Evolutionary conservation across 2,888 invertebrate species (phyloP).

Genomic region (Axea sp.): DNA sequence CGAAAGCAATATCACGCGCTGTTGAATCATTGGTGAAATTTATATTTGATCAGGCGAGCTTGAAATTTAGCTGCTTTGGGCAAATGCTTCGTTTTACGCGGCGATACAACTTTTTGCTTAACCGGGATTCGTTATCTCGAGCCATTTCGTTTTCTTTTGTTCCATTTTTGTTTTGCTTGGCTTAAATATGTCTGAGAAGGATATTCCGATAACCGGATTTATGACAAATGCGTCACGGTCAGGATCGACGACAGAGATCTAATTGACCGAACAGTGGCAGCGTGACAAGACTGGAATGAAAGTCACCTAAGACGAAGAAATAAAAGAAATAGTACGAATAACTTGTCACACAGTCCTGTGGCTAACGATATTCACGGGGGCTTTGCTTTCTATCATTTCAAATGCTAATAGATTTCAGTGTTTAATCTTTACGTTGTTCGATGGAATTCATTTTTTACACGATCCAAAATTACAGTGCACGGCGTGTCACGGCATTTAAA

Average conservation of each 20-base stretch:
- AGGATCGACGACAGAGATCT: constrained; percentile 61
- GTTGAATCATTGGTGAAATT: too few relatives aligned
- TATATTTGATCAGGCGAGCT: too few relatives aligned
- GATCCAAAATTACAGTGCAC: neutral
- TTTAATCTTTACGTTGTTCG: constrained; percentile 16
- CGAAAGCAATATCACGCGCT: too few relatives aligned
- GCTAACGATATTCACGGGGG: constrained; percentile 20
- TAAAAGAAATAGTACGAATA: constrained; percentile 56
- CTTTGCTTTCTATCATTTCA: constrained; percentile 55
- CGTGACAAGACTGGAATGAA: constrained; percentile 55
- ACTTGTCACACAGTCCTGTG: constrained; percentile 43
- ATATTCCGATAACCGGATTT: constrained; percentile 63
- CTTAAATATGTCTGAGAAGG: constrained; percentile 22
- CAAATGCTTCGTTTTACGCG: too few relatives aligned
- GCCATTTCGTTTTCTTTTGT: constrained; percentile 1
- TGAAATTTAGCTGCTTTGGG: too few relatives aligned
- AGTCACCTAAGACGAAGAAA: constrained; percentile 52
- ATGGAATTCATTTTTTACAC: constrained; percentile 23
- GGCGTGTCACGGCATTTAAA: neutral
- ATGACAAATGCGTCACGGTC: constrained; percentile 63
- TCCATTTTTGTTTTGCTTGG: constrained; percentile 12
- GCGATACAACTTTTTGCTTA: too few relatives aligned
- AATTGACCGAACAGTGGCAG: constrained; percentile 61
- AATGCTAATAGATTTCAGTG: constrained; percentile 41
- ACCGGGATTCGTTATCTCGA: constrained; percentile 8